Percentiles rank a stretch among this genome's conserved stretches.
These are phyloP conservation scores for Chrysogorgia sp. DNA, from an alignment of 92 coral and sea anemone species.

Conservation along the genomic window DNA sequence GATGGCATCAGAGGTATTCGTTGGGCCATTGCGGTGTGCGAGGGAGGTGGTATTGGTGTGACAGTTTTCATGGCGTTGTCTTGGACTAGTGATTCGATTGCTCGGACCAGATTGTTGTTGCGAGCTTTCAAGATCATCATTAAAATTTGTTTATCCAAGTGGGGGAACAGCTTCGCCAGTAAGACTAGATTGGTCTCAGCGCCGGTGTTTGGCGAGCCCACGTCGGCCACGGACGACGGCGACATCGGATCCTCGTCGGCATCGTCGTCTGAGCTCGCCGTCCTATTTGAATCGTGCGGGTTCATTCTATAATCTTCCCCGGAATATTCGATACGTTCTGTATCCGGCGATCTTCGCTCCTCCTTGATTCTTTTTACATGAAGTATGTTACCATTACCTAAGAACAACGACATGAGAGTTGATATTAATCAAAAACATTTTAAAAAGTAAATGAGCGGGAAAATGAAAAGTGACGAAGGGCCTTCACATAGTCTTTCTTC, in stretches of 20 bases:
- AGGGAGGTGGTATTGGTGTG: neutral
- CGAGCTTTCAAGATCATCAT: slow-evolving; percentile 15
- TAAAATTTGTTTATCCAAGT: neutral
- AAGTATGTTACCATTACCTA: neutral
- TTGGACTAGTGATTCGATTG: slow-evolving; percentile 5
- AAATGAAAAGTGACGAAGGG: too few species aligned
- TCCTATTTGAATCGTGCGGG: neutral
- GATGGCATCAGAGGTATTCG: neutral
- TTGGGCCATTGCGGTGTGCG: neutral
- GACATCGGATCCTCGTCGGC: slow-evolving; percentile 5
- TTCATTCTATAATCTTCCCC: neutral
- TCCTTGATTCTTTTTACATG: neutral
- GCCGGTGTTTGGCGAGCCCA: neutral
- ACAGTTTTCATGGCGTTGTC: neutral
- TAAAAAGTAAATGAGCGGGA: too few species aligned
- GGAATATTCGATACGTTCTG: neutral
- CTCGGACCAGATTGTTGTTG: neutral
- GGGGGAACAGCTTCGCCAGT: slow-evolving; percentile 8
- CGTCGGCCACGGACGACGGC: neutral
- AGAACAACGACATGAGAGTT: neutral
- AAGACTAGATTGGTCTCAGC: neutral
- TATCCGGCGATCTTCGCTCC: neutral
- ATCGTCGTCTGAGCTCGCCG: neutral
- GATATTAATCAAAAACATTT: too few species aligned
- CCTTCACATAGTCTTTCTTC: too few species aligned